Conservation (phyloP, 2,113 vertebrate species). For the Indri indri region DNA sequence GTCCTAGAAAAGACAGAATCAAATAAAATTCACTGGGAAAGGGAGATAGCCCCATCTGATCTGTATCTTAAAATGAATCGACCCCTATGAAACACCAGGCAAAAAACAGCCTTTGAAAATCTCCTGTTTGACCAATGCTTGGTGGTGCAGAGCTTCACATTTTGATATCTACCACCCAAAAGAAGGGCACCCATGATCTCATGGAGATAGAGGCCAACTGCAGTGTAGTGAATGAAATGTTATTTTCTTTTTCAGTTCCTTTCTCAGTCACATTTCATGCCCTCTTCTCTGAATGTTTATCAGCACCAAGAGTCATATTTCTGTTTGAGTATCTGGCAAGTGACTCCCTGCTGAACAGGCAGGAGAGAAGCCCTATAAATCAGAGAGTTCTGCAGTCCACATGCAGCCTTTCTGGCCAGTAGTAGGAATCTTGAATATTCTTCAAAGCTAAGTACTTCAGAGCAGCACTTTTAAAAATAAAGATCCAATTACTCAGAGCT, state of each 20-base stretch:
- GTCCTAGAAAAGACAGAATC: not conserved
- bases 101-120: not conserved
- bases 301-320: slow-evolving; percentile 65
- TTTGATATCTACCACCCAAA: not conserved
- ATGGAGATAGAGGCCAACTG: not conserved
- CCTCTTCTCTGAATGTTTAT: slow-evolving; percentile 12
- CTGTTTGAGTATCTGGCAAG: slow-evolving; percentile 65
- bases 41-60: not conserved
- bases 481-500: slow-evolving; percentile 39
- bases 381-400: slow-evolving; percentile 5
- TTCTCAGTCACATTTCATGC: slow-evolving; percentile 41
- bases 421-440: slow-evolving; percentile 29
- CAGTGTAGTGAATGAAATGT: not conserved
- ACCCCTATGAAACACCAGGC: not conserved
- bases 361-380: slow-evolving; percentile 57
- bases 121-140: not conserved
- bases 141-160: not conserved
- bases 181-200: slow-evolving; percentile 40
- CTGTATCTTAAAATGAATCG: not conserved
- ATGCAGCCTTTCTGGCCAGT: slow-evolving; percentile 27
- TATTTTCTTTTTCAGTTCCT: slow-evolving; percentile 53
- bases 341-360: slow-evolving; percentile 54
- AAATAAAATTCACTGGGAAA: slow-evolving; percentile 22
- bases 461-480: slow-evolving; percentile 50
- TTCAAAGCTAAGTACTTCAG: slow-evolving; percentile 54